Evolutionary conservation across 2,113 vertebrate species (phyloP), one percentile per base, ranked within the genome.

Genomic region (Psammodynastes pulverulentus): DNA sequence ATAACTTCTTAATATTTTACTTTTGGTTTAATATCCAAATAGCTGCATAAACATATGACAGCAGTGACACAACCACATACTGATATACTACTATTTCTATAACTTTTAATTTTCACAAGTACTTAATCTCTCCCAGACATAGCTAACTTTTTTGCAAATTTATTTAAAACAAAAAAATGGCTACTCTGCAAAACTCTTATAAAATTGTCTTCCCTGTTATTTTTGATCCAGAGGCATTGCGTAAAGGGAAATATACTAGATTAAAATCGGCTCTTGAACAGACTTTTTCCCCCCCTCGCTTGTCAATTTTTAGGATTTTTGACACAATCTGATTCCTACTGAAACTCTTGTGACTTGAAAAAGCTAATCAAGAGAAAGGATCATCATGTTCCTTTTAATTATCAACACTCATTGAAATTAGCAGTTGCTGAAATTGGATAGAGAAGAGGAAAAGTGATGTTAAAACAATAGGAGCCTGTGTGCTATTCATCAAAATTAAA

Each of bases 31-130:
- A 0, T 58, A 84, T 45, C 39, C 46, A 84, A 53, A 48, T 7
- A 4, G 13, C 62, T 92, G 49, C 45, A 34, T 53, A 26, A 21
- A 67, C 89, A 19, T 87, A 45, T 15, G 92, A 84, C 15, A 24
- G 21, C n/a, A 67, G 67, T 91, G 5, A 29, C 88, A 88, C 92
- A 86, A 21, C 10, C 29, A 85, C 87, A 95, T 85, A 46, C 19
- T 96, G 87, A 95, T 93, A 54, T 89, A 92, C 96, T 67, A 94
- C 94, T 1, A 39, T 95, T 95, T 96, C 94, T 93, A 94, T 93
- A 95, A 92, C 93, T 96, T 96, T 91, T 95, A 91, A 94, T 95
- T 97, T 97, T 96, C 94, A 96, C 93, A 94, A 92, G 93, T 51
- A 52, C 3, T 88, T 92, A 93, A 94, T 94, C 94, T 94, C 92